These are phyloP conservation scores for Silurus asotus DNA, from an alignment of 2,113 vertebrate genomes.

Conservation along the genomic window DNA sequence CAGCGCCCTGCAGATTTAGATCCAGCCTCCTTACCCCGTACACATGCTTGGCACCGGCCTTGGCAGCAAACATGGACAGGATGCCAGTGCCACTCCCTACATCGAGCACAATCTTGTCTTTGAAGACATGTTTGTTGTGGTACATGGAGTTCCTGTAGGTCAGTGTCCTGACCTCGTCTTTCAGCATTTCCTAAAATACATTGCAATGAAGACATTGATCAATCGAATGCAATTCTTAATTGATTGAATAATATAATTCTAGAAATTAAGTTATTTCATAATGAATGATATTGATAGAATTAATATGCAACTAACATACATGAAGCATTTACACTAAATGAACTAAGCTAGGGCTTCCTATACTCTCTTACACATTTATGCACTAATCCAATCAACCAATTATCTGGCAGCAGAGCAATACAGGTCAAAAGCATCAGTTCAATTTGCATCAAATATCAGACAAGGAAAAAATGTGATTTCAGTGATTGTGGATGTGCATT, in stretches of 20 bases:
- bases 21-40: slow-evolving; percentile 85
- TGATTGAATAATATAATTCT: not conserved
- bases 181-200: slow-evolving; percentile 89
- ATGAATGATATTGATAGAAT: not conserved
- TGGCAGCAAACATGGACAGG: slow-evolving; percentile 97
- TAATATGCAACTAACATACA: not conserved
- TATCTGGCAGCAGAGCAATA: not conserved
- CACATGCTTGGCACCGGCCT: slow-evolving; percentile 94
- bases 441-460: not conserved
- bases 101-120: slow-evolving; percentile 94
- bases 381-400: not conserved
- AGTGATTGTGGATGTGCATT: not conserved
- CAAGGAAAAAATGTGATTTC: not conserved
- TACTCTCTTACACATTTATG: not conserved
- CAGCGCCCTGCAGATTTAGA: slow-evolving; percentile 16
- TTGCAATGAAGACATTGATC: slow-evolving; percentile 14
- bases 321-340: not conserved
- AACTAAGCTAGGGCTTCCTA: not conserved
- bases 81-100: slow-evolving; percentile 99
- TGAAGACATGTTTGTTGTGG: slow-evolving; percentile 98
- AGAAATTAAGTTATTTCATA: too few species aligned
- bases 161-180: slow-evolving; percentile 94
- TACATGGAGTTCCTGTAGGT: slow-evolving; percentile 98
- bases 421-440: not conserved
- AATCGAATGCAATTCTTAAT: not conserved